Evolutionary conservation across 2,113 vertebrate genomes (phyloP).

Genomic region (Hippopotamus amphibius): DNA sequence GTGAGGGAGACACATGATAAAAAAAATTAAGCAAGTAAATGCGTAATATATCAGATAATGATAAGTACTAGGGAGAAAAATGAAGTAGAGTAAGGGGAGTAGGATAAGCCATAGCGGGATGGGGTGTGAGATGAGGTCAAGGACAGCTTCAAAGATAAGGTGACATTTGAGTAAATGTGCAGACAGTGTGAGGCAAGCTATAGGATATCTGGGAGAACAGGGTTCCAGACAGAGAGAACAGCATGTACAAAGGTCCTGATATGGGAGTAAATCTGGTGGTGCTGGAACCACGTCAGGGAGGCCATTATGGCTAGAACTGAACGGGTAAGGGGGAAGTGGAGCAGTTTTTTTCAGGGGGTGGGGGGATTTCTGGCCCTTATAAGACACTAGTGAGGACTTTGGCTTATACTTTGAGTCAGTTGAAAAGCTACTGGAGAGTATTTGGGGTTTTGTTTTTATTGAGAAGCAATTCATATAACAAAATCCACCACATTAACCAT

Average conservation of each 20-base stretch:
- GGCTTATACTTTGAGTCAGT: not conserved
- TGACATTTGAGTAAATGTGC: not conserved
- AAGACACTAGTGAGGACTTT: not conserved
- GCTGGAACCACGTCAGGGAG: not conserved
- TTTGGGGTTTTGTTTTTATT: constrained; percentile 38
- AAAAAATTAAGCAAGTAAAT: not conserved
- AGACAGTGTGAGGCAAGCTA: not conserved
- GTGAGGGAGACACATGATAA: not conserved
- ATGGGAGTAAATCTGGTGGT: not conserved
- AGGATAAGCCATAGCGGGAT: not conserved
- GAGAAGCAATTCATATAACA: not conserved
- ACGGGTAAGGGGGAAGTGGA: not conserved
- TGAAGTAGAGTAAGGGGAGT: not conserved
- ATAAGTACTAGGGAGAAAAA: not conserved
- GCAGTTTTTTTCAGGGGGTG: not conserved
- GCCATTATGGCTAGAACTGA: too few relatives aligned
- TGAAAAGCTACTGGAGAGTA: not conserved
- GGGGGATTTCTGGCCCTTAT: not conserved
- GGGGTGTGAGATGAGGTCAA: not conserved
- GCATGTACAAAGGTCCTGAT: not conserved
- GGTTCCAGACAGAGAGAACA: not conserved
- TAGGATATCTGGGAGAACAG: not conserved
- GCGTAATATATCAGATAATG: not conserved
- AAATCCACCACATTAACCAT: not conserved
- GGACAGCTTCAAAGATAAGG: not conserved